A percentile compares a stretch with the other conserved stretches of the same genome.
Conservation (phyloP, 2,797 vertebrate genomes). For the Eleutherodactylus coqui region DNA sequence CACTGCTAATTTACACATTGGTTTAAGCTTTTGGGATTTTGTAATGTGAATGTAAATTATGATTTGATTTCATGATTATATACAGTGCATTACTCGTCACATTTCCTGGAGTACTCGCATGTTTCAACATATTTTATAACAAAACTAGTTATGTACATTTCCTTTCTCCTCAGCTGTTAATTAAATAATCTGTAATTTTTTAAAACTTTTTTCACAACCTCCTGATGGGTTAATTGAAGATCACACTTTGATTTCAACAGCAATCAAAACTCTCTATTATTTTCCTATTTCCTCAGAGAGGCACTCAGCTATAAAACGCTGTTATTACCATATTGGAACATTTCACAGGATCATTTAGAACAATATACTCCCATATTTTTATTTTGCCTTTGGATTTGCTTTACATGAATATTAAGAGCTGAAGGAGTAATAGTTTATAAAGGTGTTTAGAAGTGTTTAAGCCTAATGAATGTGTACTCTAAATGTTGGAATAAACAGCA, state of each 20-base stretch:
- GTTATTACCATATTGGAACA: too few species aligned
- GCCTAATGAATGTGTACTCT: too few species aligned
- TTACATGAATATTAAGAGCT: too few species aligned
- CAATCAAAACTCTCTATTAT: neutral
- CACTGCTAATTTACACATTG: conserved; percentile 1
- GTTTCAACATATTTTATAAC: neutral
- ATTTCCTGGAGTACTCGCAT: neutral
- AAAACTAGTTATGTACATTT: neutral
- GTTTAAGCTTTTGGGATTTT: conserved; percentile 1
- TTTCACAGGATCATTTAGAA: too few species aligned
- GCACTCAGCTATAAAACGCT: too few species aligned
- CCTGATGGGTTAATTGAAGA: neutral
- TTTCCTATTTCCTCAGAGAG: neutral
- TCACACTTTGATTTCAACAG: neutral
- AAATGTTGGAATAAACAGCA: too few species aligned
- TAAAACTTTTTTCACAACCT: neutral
- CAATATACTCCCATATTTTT: too few species aligned
- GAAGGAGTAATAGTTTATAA: too few species aligned
- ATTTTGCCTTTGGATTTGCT: too few species aligned
- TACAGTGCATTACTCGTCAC: too few species aligned
- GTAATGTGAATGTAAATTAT: neutral
- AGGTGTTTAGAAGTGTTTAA: too few species aligned
- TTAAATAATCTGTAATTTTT: neutral
- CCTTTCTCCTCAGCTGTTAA: neutral
- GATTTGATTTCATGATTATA: neutral